These are phyloP conservation scores for Hemibagrus guttatus DNA, from an alignment of 2,797 vertebrate species.

Conservation along the genomic window DNA sequence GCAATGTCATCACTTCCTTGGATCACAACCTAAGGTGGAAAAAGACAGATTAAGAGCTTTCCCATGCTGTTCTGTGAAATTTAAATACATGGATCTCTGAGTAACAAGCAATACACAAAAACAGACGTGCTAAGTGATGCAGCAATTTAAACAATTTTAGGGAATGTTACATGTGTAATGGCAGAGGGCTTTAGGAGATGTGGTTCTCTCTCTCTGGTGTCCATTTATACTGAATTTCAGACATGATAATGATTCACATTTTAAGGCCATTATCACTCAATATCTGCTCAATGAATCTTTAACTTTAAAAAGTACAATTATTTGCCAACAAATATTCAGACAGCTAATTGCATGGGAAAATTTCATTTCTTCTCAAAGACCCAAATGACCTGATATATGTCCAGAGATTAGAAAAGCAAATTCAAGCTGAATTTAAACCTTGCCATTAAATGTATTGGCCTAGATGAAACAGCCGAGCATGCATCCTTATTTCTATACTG, in stretches of 20 bases:
- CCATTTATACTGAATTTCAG: neutral
- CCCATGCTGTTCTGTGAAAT: neutral
- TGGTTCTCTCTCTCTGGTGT: neutral
- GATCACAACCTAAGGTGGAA: slow-evolving; percentile 88
- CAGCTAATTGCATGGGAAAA: neutral
- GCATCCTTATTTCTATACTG: neutral
- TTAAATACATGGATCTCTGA: neutral
- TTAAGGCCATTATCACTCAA: neutral
- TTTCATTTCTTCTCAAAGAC: neutral
- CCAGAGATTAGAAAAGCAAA: neutral
- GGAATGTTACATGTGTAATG: neutral
- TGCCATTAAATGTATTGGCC: neutral
- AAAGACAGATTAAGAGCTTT: neutral
- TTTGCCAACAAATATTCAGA: neutral
- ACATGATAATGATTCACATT: neutral
- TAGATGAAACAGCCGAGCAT: neutral
- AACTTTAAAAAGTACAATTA: neutral
- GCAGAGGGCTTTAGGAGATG: no score
- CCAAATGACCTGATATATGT: neutral
- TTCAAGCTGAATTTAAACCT: neutral
- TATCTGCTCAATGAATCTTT: neutral
- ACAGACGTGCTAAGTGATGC: neutral
- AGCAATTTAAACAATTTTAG: neutral
- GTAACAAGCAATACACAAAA: neutral
- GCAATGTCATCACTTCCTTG: slow-evolving; percentile 99